Evolutionary conservation across 1,140 invertebrate genomes (phyloP).

Genomic region (Coenobita brevimanus): DNA sequence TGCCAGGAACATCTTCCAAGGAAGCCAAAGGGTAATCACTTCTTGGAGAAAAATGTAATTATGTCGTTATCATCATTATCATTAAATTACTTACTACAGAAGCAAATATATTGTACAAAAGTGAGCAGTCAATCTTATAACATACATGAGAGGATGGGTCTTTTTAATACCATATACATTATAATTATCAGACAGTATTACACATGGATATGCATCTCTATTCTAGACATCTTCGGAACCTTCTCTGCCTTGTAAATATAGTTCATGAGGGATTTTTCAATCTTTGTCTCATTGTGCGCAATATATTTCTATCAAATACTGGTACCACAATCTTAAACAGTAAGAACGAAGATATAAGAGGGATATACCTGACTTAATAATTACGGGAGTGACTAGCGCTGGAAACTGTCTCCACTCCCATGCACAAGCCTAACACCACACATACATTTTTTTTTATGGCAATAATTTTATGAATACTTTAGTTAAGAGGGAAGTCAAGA

Average conservation of each 20-base stretch:
- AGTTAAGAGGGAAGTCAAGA: conserved; percentile 18
- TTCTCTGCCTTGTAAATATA: conserved; percentile 46
- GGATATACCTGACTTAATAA: conserved; percentile 51
- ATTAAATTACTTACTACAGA: conserved; percentile 57
- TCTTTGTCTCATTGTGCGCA: conserved; percentile 54
- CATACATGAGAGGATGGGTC: conserved; percentile 64
- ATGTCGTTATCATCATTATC: conserved; percentile 51
- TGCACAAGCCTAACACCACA: conserved; percentile 47
- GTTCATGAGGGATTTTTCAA: conserved; percentile 65
- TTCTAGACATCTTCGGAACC: conserved; percentile 61
- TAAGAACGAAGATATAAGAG: conserved; percentile 54
- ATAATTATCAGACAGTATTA: conserved; percentile 62
- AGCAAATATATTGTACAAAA: conserved; percentile 66
- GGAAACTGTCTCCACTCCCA: conserved; percentile 46
- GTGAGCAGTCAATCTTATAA: conserved; percentile 61
- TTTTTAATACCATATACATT: conserved; percentile 63
- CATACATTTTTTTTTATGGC: conserved; percentile 36
- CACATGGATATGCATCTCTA: conserved; percentile 60
- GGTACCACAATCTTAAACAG: conserved; percentile 60
- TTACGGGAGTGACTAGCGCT: conserved; percentile 47
- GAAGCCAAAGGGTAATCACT: conserved; percentile 48
- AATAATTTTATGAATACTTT: conserved; percentile 42
- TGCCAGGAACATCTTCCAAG: conserved; percentile 48
- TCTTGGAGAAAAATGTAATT: conserved; percentile 51
- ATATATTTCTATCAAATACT: conserved; percentile 59